A percentile compares a stretch with the other conserved stretches of the same genome.
These are phyloP conservation scores for Ellobius talpinus DNA, from an alignment of 2,113 vertebrate species.

Conservation along the genomic window DNA sequence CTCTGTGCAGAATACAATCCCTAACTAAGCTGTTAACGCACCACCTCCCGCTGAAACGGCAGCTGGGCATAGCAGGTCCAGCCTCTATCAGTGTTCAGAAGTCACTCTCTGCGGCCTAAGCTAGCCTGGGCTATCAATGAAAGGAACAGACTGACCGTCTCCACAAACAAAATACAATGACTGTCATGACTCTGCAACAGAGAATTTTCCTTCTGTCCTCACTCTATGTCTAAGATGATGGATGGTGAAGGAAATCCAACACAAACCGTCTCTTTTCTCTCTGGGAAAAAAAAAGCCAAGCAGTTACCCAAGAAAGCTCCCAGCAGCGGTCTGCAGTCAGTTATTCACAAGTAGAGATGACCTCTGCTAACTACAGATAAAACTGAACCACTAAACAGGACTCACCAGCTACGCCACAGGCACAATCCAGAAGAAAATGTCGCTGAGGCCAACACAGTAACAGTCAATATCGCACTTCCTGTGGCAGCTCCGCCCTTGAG, in stretches of 20 bases:
- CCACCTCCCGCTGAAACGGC: rapidly evolving
- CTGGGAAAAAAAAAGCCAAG: background rate
- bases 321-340: background rate
- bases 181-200: background rate
- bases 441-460: rapidly evolving
- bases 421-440: background rate
- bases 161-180: background rate
- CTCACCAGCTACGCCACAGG: background rate
- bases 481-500: background rate
- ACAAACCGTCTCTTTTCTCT: rapidly evolving
- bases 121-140: background rate
- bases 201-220: background rate
- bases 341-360: background rate
- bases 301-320: too few relatives aligned
- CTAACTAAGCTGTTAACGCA: rapidly evolving
- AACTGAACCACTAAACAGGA: rapidly evolving
- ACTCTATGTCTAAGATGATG: rapidly evolving
- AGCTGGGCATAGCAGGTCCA: background rate
- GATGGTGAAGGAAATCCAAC: background rate
- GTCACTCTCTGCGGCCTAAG: background rate
- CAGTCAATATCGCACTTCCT: background rate
- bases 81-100: background rate
- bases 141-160: too few relatives aligned
- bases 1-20: background rate
- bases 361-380: background rate